Base-by-base conservation (phyloP, 2,888 invertebrate genomes). In the Trichogramma evanescens region DNA sequence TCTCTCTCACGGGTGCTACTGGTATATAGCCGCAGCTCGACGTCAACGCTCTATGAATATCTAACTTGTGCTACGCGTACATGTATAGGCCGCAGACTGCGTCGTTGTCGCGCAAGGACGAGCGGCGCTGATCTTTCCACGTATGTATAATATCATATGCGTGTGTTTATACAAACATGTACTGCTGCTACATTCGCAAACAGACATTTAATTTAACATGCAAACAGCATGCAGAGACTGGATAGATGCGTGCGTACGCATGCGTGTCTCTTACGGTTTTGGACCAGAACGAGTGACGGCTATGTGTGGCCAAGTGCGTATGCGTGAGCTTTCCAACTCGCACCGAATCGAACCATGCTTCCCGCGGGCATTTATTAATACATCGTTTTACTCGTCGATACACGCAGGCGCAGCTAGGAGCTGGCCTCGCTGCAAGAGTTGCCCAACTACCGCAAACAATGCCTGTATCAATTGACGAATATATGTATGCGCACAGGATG, bases 151-250 rank as follows among this genome's bases (percentile, higher is more conserved):
- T 26, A 26, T 26, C 26, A 26, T 26, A 26, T 26, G 26, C 26
- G 26, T 26, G 26, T 2, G 26, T 26, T 26, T 26, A 26, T 26
- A 26, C 26, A 26, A 26, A 26, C 26, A 26, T 26, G 26, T 26
- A 26, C 26, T 26, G 26, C 26, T 26, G 26, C 26, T 26, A 26
- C 26, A 70, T 75, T 69, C 69, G 75, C 75, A 76, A 76, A 77
- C 74, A 75, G 70, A 71, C 73, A 71, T 74, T 76, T 77, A 77
- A 77, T 77, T 77, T 75, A 72, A 71, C 71, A 73, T 74, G 74
- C 74, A 77, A 77, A 77, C 74, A 77, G 72, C 67, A 69, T 67
- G 68, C 69, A 68, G 8, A 45, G 8, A 45, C 26, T 26, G 26
- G 26, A 26, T 58, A 58, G 45, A 61, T 7, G 42, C 40, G 49